A percentile compares a stretch with the other conserved stretches of the same genome.
These are phyloP conservation scores for Semicossyphus pulcher DNA, from an alignment of 2,113 vertebrate genomes.

Conservation along the genomic window DNA sequence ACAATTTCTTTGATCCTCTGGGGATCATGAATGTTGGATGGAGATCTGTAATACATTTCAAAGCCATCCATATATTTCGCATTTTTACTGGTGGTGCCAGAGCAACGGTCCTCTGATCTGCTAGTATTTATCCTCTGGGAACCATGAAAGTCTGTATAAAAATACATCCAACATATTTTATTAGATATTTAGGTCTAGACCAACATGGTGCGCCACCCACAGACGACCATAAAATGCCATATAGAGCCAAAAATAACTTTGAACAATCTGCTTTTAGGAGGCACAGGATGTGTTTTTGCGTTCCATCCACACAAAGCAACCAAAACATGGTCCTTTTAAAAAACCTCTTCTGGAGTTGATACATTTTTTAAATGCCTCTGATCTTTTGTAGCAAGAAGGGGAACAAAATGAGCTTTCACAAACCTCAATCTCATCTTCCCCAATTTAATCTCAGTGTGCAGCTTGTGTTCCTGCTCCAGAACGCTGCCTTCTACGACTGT, in stretches of 20 bases:
- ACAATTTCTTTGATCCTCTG: too few relatives aligned
- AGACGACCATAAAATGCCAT: not conserved
- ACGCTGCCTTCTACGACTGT: not conserved
- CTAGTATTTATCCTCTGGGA: too few relatives aligned
- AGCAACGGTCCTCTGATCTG: too few relatives aligned
- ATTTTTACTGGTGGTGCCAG: too few relatives aligned
- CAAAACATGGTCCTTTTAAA: not conserved
- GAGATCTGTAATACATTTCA: not conserved
- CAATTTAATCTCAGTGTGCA: not conserved
- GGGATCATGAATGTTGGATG: not conserved
- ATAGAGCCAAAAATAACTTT: not conserved
- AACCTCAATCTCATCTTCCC: not conserved
- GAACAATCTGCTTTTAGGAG: too few relatives aligned
- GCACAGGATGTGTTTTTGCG: not conserved
- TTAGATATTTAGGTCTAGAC: not conserved
- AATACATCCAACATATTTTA: too few relatives aligned
- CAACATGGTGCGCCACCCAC: not conserved
- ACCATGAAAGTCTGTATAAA: too few relatives aligned
- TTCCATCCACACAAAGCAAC: not conserved
- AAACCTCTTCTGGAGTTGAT: not conserved
- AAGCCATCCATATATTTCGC: too few relatives aligned
- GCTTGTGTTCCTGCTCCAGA: not conserved
- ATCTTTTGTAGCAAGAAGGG: not conserved
- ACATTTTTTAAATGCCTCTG: not conserved
- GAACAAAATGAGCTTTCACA: not conserved